phyloP scores from a whole-genome alignment of 2,113 vertebrate species.

The Scopus umbretta region DNA sequence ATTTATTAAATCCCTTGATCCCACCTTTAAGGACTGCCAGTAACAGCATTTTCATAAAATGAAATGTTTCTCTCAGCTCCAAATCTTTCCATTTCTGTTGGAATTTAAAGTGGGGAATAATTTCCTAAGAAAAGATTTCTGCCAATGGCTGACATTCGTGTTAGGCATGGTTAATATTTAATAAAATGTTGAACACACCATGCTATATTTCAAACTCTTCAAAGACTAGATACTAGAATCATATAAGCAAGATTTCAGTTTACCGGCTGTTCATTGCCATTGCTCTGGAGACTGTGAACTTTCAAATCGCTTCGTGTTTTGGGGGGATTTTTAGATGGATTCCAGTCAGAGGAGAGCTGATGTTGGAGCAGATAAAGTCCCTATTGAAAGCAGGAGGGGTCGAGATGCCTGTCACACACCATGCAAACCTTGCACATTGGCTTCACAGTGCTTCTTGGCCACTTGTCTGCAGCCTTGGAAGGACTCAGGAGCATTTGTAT shows the following conservation, averaged over 20 bases:
- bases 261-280: neutral
- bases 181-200: neutral
- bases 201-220: neutral
- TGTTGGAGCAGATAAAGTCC: neutral
- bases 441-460: neutral
- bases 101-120: neutral
- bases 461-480: neutral
- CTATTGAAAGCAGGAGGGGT: neutral
- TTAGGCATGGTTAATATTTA: neutral
- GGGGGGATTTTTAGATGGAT: neutral
- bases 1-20: conserved; percentile 55
- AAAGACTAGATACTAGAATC: neutral
- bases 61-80: conserved; percentile 22
- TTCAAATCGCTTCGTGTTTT: neutral
- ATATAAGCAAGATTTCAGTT: neutral
- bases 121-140: conserved; percentile 16
- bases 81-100: conserved; percentile 7
- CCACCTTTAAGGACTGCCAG: conserved; percentile 35
- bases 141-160: neutral
- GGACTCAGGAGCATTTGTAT: neutral
- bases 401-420: fast-evolving
- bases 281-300: neutral
- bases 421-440: fast-evolving
- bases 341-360: neutral
- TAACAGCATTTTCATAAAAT: conserved; percentile 52